Base-by-base conservation (phyloP, 2,113 vertebrate species). In the Prolemur simus region DNA sequence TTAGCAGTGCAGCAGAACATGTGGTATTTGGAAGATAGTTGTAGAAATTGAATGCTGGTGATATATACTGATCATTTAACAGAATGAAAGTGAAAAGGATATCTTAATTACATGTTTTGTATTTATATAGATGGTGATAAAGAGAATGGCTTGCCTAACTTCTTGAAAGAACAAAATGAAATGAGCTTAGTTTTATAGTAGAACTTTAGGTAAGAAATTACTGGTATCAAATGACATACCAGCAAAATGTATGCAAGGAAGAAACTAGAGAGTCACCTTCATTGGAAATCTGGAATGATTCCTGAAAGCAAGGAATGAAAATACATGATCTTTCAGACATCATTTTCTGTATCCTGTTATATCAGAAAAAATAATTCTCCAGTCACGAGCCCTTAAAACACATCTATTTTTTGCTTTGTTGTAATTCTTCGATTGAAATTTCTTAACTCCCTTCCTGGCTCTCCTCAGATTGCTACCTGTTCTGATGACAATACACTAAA, bases 401-500 rank as follows among this genome's bases (percentile, higher is more conserved):
- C 12, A 63, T 52, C n/a, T 80, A 1, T 39, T 80, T 94, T 77
- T 93, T 78, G 78, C 25, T 83, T 78, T 80, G 52, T 94, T 92
- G 20, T 66, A 5, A 96, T 9, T 91, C 84, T 97, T 90, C 91
- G 89, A 54, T 42, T 87, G 32, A 95, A 93, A 93, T 6, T 91
- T 76, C 34, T 42, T 83, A 58, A 73, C 80, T 94, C 34, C 83
- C 27, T 85, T 85, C 14, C 52, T 96, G 56, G 5, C 74, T 93
- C 74, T 95, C 66, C 63, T 42, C 78, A 99, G 99, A 99, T 99
- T 97, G 99, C 99, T 95, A 99, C 99, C 0, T 99, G 99, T 96
- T 99, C 99, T 13, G 99, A 99, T 98, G 99, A 99, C 97, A 99
- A 99, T 98, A 99, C 99, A 7, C 95, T 99, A 45, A 99, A 99